phyloP scores from a whole-genome alignment of 2,797 vertebrate species.

The Momotus momota region DNA sequence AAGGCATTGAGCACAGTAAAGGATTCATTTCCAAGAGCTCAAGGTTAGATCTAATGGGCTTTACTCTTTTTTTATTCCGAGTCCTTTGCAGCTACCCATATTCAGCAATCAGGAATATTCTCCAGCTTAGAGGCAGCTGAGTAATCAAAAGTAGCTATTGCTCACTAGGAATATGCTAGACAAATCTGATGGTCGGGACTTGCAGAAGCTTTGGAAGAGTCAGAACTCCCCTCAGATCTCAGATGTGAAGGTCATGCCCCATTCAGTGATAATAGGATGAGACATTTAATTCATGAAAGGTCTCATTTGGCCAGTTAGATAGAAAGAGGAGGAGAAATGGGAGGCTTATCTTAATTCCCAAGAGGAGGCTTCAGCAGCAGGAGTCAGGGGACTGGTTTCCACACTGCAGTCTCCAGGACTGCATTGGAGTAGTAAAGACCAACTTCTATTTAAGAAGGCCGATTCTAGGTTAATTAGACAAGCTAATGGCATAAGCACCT shows the following conservation, averaged over 20 bases:
- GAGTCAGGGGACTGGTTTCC: neutral
- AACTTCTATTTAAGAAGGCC: neutral
- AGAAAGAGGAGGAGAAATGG: constrained; percentile 17
- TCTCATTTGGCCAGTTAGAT: neutral
- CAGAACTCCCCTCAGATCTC: neutral
- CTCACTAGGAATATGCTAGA: neutral
- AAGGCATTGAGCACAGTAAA: neutral
- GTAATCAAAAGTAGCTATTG: neutral
- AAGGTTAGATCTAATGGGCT: neutral
- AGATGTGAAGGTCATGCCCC: neutral
- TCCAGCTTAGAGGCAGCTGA: neutral
- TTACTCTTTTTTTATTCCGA: neutral
- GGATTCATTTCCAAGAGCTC: neutral
- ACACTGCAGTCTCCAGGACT: neutral
- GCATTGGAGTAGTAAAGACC: neutral
- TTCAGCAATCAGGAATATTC: neutral
- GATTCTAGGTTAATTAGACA: neutral
- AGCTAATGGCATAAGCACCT: neutral
- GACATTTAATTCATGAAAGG: neutral
- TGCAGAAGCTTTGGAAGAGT: neutral
- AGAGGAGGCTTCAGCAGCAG: neutral
- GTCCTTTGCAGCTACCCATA: neutral
- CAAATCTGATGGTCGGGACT: neutral
- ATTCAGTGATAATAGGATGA: neutral
- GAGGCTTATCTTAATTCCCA: neutral